Base-by-base conservation (phyloP, 2,888 invertebrate genomes). In the Craniophora ligustri region DNA sequence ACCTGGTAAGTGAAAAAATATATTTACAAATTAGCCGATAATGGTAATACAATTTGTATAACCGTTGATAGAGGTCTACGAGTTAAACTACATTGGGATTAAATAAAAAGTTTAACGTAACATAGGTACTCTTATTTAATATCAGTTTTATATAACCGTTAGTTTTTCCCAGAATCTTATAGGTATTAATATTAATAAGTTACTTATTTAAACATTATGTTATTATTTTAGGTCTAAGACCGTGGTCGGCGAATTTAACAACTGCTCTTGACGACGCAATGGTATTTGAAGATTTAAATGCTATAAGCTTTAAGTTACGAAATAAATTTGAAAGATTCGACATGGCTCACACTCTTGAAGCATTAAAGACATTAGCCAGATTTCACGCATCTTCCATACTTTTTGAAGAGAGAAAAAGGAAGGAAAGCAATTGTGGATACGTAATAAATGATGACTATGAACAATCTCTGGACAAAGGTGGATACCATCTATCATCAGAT, bases 321-420 rank as follows among this genome's bases (percentile, higher is more conserved):
- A 76, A 88, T 63, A 91, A 88, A 79, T 84, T 89, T 38, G 64
- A 82, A 16, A 80, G 86, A 41, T 92, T 94, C 38, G 94, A 94
- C 57, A 76, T 87, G 42, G 79, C 85, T 1, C 94, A 95, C 61
- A 94, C 91, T 8, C 70, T 89, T 21, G 82, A 87, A 68, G 93
- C 93, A 23, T 76, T 95, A 39, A 81, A 83, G 49, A 85, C 92
- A 2, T 67, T 95, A 36, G 92, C 94, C 1, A 86, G 88, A 60
- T 91, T 94, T 63, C 95, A 95, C 59, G 91, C 94, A 0, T 84
- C 91, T n/a, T 85, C 92, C 2, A 85, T 94, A n/a, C 85, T 94
- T 53, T 93, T 83, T 62, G 94, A 95, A 79, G 88, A 93, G 58
- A 82, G 78, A 11, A 90, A 65, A 78, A 88, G 73, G 46, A 86